Percentiles rank a stretch among this genome's conserved stretches.
Conservation (phyloP, 2,113 vertebrate genomes). For the Corapipo altera region DNA sequence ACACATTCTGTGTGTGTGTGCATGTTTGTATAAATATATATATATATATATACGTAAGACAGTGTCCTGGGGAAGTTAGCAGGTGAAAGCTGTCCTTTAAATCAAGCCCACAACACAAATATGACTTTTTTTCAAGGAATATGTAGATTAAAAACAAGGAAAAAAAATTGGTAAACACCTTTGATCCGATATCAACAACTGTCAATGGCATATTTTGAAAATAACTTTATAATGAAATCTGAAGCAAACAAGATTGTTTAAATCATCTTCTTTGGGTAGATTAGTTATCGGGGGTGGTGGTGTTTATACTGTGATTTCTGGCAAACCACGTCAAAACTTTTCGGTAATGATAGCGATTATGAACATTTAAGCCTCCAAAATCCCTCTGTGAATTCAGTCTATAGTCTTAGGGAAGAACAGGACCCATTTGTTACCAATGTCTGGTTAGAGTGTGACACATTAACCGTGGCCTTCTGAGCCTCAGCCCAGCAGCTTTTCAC, state of each 20-base stretch:
- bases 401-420: background rate
- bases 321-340: background rate
- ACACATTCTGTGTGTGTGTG: background rate
- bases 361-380: background rate
- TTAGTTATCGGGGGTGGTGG: background rate
- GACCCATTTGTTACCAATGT: background rate
- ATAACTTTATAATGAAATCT: background rate
- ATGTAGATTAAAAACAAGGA: background rate
- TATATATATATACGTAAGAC: rapidly evolving
- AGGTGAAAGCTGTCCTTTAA: background rate
- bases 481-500: background rate
- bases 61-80: background rate
- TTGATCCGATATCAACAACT: background rate
- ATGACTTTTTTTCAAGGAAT: background rate
- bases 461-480: background rate
- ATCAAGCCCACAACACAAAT: background rate
- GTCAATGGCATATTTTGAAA: background rate
- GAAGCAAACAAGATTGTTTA: background rate
- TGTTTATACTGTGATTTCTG: background rate
- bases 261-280: background rate
- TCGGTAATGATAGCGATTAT: background rate
- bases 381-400: background rate
- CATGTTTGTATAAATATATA: background rate
- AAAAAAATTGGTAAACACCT: background rate
- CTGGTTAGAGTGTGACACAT: no score